phyloP scores from a whole-genome alignment of 2,888 invertebrate species.

The Acanthosoma haemorrhoidale region DNA sequence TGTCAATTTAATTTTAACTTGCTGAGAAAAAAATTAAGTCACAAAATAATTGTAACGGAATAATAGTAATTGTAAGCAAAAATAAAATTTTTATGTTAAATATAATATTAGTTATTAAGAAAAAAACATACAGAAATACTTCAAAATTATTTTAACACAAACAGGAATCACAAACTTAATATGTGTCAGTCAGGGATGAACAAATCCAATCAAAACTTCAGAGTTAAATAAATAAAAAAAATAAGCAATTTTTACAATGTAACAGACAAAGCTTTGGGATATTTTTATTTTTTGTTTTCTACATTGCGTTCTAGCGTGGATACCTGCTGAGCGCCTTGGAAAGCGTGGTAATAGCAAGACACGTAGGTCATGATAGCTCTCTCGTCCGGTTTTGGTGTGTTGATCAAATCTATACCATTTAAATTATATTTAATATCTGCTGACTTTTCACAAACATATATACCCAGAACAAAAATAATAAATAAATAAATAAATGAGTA shows the following conservation, averaged over 20 bases:
- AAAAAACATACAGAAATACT: neutral
- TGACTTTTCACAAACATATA: neutral
- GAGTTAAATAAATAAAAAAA: neutral
- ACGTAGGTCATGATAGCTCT: slow-evolving; percentile 99
- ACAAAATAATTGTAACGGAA: too few relatives aligned
- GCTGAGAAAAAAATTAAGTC: too few relatives aligned
- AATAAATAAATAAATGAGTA: neutral
- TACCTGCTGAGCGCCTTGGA: slow-evolving; percentile 99
- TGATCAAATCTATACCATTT: slow-evolving; percentile 83
- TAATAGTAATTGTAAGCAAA: slow-evolving; percentile 10
- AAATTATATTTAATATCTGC: neutral
- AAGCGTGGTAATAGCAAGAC: slow-evolving; percentile 99
- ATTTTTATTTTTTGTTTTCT: slow-evolving; percentile 23
- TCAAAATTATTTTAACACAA: neutral
- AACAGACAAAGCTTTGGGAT: slow-evolving; percentile 2
- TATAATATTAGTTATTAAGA: neutral
- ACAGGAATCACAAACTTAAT: neutral
- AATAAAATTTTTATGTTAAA: neutral
- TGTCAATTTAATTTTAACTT: too few relatives aligned
- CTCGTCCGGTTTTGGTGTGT: slow-evolving; percentile 99
- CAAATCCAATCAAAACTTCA: neutral
- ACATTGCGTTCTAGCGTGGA: slow-evolving; percentile 27
- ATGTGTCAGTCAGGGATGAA: neutral
- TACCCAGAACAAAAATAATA: neutral
- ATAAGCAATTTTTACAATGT: neutral